Base-by-base conservation (phyloP, 1,140 invertebrate species). In the Epicauta chinensis region DNA sequence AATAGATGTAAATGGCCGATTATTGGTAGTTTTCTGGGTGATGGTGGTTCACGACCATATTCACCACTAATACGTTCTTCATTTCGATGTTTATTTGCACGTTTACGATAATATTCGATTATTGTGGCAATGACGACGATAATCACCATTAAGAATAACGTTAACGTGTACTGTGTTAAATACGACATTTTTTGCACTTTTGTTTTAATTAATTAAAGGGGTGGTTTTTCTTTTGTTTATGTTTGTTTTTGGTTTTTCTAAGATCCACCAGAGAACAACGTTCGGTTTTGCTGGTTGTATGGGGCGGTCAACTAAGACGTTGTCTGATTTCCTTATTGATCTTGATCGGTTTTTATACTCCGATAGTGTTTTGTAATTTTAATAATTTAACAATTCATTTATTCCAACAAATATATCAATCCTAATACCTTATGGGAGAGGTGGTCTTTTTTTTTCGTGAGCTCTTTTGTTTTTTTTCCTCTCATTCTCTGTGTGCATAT, bases 1-100 rank as follows among this genome's bases (percentile, higher is more conserved):
- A 86, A 66, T 14, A 79, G 70, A 43, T 78, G 76, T 5, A 84
- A 68, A 12, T 77, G 77, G 6, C 83, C 82, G 10, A 83, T 67
- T 40, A 84, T 67, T 2, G 82, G 81, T 67, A 76, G 75, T 2
- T 76, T 71, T 49, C 65, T 72, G 0, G 82, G 81, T 7, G 75
- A 77, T 1, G 80, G 80, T 17, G 79, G 70, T 37, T 75, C 50
- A 5, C 4, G 4, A 3, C 12, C 42, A 45, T 14, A 63, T 38
- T n/a, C 34, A 48, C 7, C 47, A 29, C 9, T 45, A 31, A 2
- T 23, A 5, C 7, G 23, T 23, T 23, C 23, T 3, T 23, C 7
- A 5, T 23, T 2, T 23, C 12, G 14, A 14, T 10, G 10, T 10
- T 40, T 17, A 11, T 39, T 37, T 16, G 29, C 16, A 10, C 42